Evolutionary conservation across 2,113 vertebrate genomes (phyloP).

Genomic region (Pluvialis apricaria): DNA sequence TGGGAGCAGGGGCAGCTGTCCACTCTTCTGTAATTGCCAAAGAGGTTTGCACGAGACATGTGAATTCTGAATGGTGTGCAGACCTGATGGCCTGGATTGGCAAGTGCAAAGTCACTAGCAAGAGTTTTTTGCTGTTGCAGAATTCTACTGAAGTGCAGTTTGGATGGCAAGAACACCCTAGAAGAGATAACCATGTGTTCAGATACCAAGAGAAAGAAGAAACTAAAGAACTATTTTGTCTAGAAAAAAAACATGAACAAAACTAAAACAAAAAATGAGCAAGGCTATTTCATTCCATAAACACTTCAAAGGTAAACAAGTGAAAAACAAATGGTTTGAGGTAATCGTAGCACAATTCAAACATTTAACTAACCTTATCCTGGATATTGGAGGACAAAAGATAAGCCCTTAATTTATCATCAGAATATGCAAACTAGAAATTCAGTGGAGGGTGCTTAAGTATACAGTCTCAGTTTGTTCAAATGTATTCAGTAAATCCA

Average conservation of each 20-base stretch:
- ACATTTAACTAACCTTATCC: constrained; percentile 17
- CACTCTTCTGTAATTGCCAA: neutral
- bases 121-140: neutral
- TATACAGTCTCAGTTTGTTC: neutral
- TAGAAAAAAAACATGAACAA: neutral
- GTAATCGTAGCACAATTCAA: neutral
- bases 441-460: constrained; percentile 30
- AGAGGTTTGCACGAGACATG: neutral
- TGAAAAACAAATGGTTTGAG: constrained; percentile 11
- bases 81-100: neutral
- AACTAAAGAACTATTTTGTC: neutral
- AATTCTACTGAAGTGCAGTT: neutral
- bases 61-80: neutral
- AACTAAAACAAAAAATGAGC: rapidly evolving
- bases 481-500: constrained; percentile 28
- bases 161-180: neutral
- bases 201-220: neutral
- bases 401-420: constrained; percentile 27
- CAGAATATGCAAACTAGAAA: constrained; percentile 49
- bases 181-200: neutral
- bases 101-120: neutral
- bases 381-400: constrained; percentile 6
- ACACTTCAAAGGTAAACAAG: neutral
- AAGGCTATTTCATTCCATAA: neutral
- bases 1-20: neutral